Evolutionary conservation across 2,888 invertebrate species (phyloP).

Genomic region (Ichneumoninae sp.): DNA sequence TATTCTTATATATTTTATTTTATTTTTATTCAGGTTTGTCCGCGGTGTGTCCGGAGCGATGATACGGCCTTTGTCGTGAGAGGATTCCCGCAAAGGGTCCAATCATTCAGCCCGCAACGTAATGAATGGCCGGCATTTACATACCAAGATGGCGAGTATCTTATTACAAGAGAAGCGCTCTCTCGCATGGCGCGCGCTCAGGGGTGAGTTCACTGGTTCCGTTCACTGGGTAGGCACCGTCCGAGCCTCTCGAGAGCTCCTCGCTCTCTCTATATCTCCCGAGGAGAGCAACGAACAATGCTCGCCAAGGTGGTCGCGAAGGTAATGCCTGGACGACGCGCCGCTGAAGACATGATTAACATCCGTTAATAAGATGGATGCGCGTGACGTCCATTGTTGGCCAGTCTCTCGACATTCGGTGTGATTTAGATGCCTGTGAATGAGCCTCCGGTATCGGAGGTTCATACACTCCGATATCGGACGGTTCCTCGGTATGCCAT

Average conservation of each 20-base stretch:
- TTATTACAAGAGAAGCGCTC: constrained; percentile 80
- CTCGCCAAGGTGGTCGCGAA: constrained; percentile 82
- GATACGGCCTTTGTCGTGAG: constrained; percentile 79
- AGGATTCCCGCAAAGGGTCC: constrained; percentile 81
- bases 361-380: constrained; percentile 84
- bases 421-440: constrained; percentile 76
- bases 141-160: constrained; percentile 84
- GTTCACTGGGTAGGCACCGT: constrained; percentile 71
- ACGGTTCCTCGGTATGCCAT: not conserved
- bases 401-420: constrained; percentile 75
- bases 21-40: constrained; percentile 33
- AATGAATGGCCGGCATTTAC: constrained; percentile 84
- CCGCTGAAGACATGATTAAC: constrained; percentile 84
- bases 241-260: constrained; percentile 19
- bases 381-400: constrained; percentile 82
- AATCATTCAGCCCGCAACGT: constrained; percentile 83
- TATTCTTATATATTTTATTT: not conserved
- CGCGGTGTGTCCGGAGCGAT: constrained; percentile 71
- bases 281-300: constrained; percentile 79
- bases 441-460: constrained; percentile 12
- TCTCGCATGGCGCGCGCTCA: constrained; percentile 40
- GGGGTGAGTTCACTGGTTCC: constrained; percentile 71
- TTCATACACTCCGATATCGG: not conserved
- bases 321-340: constrained; percentile 82
- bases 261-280: constrained; percentile 57